phyloP scores from a whole-genome alignment of 2,797 vertebrate species.

The Tadarida brasiliensis region DNA sequence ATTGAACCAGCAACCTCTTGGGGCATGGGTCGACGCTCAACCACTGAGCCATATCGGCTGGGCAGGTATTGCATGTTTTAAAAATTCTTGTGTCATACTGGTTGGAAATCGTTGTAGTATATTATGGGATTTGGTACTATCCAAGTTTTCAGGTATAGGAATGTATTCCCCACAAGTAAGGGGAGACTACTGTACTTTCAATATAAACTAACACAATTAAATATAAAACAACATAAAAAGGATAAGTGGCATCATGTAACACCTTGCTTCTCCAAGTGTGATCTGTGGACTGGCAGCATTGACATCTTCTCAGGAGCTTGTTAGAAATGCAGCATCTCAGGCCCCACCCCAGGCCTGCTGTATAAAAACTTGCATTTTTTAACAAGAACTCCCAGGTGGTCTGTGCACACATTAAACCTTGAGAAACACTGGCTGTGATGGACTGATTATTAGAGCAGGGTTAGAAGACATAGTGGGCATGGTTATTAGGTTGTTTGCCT shows the following conservation, averaged over 20 bases:
- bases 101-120: background rate
- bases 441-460: background rate
- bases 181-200: background rate
- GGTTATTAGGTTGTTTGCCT: background rate
- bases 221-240: slow-evolving; percentile 26
- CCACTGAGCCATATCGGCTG: background rate
- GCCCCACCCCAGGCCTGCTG: background rate
- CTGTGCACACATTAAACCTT: background rate
- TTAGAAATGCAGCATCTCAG: background rate
- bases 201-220: background rate
- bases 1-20: too few relatives aligned
- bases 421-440: background rate
- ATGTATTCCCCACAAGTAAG: background rate
- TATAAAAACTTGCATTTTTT: background rate
- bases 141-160: background rate
- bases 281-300: background rate
- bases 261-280: background rate
- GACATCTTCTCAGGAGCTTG: background rate
- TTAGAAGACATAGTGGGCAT: background rate
- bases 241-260: background rate
- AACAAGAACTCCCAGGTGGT: background rate
- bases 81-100: background rate
- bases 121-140: background rate
- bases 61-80: background rate
- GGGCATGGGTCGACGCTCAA: too few relatives aligned